Evolutionary conservation across 1,140 invertebrate genomes (phyloP), one percentile per base, ranked within the genome.

Genomic region (Planococcus citri): DNA sequence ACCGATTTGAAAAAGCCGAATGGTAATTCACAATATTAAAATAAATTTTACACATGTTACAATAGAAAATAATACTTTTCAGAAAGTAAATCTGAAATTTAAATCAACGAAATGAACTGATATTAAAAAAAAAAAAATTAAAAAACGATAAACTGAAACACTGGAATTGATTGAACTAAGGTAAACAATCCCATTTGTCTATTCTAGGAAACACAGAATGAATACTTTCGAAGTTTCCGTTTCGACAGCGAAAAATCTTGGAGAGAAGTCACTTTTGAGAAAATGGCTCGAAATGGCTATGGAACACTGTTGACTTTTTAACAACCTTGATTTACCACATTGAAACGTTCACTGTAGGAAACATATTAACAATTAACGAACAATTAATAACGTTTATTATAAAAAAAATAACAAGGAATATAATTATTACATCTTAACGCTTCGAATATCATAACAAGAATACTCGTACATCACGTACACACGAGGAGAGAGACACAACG

Each of bases 161-260:
- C 10, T 51, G 17, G 2, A 51, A 51, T 51, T 51, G 14, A 37
- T 37, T 17, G 17, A 51, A 51, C 41, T 51, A 51, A 51, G 41
- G 41, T 51, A 51, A 51, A 51, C 41, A 51, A 51, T 51, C 41
- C 12, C 41, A 51, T n/a, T 51, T 51, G 41, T 51, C 41, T 51
- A n/a, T 51, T 51, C 17, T 51, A 51, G n/a, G 41, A 51, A 51
- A 51, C 41, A 51, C 41, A 20, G 41, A 51, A 51, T 51, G 41
- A 51, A 51, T 51, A 17, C 41, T 51, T 51, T 51, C 41, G 29
- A 33, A 33, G 29, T 33, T 6, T 12, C 29, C 4, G 12, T 3
- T 9, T 3, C 41, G 41, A 20, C 6, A 51, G 41, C 17, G 6
- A 6, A n/a, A 51, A n/a, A 51, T 51, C 6, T 9, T 51, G 41